Conservation (phyloP, 2,797 vertebrate genomes). For the Taenioides sp. region DNA sequence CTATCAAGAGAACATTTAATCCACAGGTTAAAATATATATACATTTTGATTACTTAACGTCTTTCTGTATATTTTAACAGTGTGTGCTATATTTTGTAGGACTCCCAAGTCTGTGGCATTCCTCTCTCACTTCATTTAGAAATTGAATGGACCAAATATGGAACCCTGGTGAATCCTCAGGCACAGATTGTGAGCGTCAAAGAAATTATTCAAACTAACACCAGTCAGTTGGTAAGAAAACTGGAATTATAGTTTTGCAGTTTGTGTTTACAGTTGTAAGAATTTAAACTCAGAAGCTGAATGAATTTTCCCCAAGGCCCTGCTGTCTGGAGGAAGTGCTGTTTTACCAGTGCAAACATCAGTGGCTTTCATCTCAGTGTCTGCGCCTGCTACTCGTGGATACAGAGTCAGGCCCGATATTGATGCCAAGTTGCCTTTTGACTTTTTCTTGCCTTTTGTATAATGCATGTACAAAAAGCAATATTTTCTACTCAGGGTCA, state of each 20-base stretch:
- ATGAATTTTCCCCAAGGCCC: conserved; percentile 33
- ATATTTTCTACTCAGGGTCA: neutral
- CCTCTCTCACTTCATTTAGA: conserved; percentile 84
- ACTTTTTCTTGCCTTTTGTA: conserved; percentile 95
- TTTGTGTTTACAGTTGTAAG: neutral
- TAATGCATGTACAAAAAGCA: conserved; percentile 53
- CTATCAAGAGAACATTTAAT: conserved; percentile 64
- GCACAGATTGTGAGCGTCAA: conserved; percentile 84
- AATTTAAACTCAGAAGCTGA: neutral
- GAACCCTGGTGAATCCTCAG: conserved; percentile 89
- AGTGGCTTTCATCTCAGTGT: conserved; percentile 84
- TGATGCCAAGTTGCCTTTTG: conserved; percentile 84
- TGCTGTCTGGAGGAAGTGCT: conserved; percentile 41
- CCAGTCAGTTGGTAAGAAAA: conserved; percentile 78
- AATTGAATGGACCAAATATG: conserved; percentile 91
- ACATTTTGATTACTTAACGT: neutral
- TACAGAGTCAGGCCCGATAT: conserved; percentile 87
- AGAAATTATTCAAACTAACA: conserved; percentile 73
- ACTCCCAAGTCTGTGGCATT: conserved; percentile 79
- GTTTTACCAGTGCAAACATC: conserved; percentile 75
- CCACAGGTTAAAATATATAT: conserved; percentile 56
- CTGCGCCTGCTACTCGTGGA: conserved; percentile 82
- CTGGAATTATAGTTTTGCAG: neutral
- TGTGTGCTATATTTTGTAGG: conserved; percentile 50
- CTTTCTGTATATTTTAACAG: neutral